Evolutionary conservation across 2,888 invertebrate species (phyloP).

Genomic region (Hydroisotoma schaefferi): DNA sequence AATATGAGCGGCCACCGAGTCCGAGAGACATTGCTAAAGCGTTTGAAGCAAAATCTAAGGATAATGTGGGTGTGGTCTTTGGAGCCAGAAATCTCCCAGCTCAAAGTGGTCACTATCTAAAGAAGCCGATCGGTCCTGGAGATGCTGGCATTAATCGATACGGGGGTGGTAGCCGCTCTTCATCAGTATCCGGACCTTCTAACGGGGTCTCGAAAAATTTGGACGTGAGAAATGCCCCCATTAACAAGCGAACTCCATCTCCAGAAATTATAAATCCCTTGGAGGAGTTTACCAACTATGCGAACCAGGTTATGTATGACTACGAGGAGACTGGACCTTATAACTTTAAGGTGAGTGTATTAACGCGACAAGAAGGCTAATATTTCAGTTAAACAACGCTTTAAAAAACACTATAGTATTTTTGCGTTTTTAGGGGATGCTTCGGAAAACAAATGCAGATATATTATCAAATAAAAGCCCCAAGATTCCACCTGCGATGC

Average conservation of each 20-base stretch:
- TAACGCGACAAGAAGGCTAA: too few relatives aligned
- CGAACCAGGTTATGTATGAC: conserved; percentile 13
- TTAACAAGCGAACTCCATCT: background rate
- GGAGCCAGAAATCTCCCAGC: conserved; percentile 24
- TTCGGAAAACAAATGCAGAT: conserved; percentile 15
- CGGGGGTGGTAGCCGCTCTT: background rate
- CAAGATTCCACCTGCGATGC: background rate
- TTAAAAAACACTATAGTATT: background rate
- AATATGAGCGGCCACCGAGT: conserved; percentile 28
- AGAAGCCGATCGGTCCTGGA: background rate
- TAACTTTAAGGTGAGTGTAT: conserved; percentile 23
- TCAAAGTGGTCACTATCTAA: background rate
- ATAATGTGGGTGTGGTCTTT: conserved; percentile 7
- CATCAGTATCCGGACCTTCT: background rate
- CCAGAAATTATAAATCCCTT: conserved; percentile 29
- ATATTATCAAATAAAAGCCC: background rate
- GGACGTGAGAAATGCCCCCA: background rate
- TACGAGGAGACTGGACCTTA: conserved; percentile 24
- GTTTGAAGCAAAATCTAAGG: conserved; percentile 32
- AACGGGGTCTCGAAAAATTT: background rate
- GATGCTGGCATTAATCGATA: background rate
- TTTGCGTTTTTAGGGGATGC: conserved; percentile 15
- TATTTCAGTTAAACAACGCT: background rate
- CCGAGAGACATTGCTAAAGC: conserved; percentile 40
- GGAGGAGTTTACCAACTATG: conserved; percentile 34